These are phyloP conservation scores for Microchirus variegatus DNA, from an alignment of 2,797 vertebrate species.

Conservation along the genomic window DNA sequence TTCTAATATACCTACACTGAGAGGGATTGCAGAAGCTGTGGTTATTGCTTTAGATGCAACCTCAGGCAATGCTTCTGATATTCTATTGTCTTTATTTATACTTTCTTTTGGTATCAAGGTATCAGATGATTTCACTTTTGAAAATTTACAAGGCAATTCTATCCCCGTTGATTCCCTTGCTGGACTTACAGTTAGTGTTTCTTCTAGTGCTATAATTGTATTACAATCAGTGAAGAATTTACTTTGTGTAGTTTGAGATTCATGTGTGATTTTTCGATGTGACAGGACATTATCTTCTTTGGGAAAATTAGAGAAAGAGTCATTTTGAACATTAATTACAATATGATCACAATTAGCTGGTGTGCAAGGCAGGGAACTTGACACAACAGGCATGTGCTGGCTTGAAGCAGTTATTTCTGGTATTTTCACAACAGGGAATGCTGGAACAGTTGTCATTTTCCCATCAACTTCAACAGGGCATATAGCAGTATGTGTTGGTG, in stretches of 20 bases:
- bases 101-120: slow-evolving; percentile 8
- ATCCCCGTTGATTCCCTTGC: slow-evolving; percentile 5
- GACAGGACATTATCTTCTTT: slow-evolving; percentile 7
- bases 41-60: slow-evolving; percentile 8
- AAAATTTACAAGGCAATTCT: too few species aligned
- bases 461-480: background rate
- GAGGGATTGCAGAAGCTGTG: slow-evolving; percentile 8
- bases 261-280: slow-evolving; percentile 5
- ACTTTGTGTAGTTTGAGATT: slow-evolving; percentile 10
- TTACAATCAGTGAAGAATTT: slow-evolving; percentile 16
- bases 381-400: slow-evolving; percentile 16
- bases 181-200: slow-evolving; percentile 18
- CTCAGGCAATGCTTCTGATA: slow-evolving; percentile 22
- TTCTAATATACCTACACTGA: slow-evolving; percentile 16
- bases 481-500: slow-evolving; percentile 20
- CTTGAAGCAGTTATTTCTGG: slow-evolving; percentile 14
- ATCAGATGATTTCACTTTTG: slow-evolving; percentile 16
- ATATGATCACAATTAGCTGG: background rate
- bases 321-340: background rate
- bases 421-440: slow-evolving; percentile 6
- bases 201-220: background rate
- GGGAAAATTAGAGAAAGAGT: slow-evolving; percentile 11
- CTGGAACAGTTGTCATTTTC: background rate
- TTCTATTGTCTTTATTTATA: slow-evolving; percentile 34
- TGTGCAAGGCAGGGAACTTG: slow-evolving; percentile 15